A percentile compares a stretch with the other conserved stretches of the same genome.
These are phyloP conservation scores for Mnemiopsis leidyi DNA, from an alignment of 37 sponge, comb jelly and placozoan species.

Conservation along the genomic window DNA sequence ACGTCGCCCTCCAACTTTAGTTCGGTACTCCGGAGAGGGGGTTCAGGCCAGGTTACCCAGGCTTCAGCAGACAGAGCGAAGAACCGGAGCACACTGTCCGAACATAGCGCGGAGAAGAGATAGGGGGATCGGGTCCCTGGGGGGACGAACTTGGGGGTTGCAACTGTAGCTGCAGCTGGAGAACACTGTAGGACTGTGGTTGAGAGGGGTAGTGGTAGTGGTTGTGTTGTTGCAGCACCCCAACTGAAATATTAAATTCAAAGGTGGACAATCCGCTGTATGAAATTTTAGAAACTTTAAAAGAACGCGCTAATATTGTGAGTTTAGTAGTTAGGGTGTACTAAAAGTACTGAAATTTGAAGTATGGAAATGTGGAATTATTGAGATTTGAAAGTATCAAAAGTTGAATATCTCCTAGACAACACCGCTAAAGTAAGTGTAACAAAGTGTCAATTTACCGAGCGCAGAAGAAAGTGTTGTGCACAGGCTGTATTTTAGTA, in stretches of 20 bases:
- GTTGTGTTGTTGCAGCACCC: background rate
- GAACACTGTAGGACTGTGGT: background rate
- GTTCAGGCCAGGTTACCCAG: background rate
- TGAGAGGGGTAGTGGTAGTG: background rate
- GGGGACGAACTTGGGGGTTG: conserved; percentile 45
- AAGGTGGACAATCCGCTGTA: no score
- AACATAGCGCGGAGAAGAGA: conserved; percentile 77
- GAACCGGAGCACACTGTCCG: conserved; percentile 71
- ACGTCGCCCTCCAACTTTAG: background rate
- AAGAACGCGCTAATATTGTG: no score
- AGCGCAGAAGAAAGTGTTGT: conserved; percentile 12
- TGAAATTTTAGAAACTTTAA: no score
- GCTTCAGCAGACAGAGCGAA: conserved; percentile 8
- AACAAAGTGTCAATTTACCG: background rate
- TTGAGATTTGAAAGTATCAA: no score
- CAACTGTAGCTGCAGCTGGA: conserved; percentile 1
- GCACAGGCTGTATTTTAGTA: background rate
- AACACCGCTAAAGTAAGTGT: no score
- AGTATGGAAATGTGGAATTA: no score
- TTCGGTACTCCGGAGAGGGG: background rate
- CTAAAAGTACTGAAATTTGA: no score
- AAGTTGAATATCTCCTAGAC: no score
- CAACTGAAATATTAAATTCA: conserved; percentile 23
- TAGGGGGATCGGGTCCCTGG: conserved; percentile 68
- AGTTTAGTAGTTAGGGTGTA: no score